Evolutionary conservation across 2,113 vertebrate species (phyloP).

Genomic region (Syngnathus floridae): DNA sequence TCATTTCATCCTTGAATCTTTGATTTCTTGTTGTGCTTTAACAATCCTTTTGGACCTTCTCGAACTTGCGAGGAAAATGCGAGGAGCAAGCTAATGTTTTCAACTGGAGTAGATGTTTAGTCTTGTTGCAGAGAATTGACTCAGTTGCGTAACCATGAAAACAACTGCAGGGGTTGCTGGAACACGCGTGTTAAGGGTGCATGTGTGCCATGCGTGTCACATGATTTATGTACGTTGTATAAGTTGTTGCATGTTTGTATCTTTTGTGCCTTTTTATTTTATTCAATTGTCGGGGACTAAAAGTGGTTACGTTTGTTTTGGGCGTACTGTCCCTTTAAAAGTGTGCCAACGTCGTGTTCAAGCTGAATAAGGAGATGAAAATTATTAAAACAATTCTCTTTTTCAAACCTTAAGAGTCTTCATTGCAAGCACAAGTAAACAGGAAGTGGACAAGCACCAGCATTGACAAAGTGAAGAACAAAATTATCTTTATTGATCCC

Average conservation of each 20-base stretch:
- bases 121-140: background rate
- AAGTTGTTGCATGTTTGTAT: constrained; percentile 3
- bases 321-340: background rate
- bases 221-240: background rate
- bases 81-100: background rate
- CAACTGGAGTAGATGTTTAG: background rate
- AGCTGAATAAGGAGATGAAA: background rate
- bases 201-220: background rate
- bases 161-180: background rate
- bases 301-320: background rate
- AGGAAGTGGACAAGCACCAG: background rate
- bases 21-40: background rate
- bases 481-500: constrained; percentile 2
- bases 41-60: background rate
- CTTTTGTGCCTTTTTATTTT: background rate
- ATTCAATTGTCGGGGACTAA: background rate
- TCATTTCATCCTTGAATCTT: background rate
- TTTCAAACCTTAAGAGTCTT: background rate
- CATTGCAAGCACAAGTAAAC: background rate
- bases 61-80: background rate
- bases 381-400: background rate
- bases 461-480: background rate
- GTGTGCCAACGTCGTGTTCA: background rate
- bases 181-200: background rate
- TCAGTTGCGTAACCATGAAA: background rate